Conservation (phyloP, 2,797 vertebrate genomes). For the Lithobates sylvaticus region DNA sequence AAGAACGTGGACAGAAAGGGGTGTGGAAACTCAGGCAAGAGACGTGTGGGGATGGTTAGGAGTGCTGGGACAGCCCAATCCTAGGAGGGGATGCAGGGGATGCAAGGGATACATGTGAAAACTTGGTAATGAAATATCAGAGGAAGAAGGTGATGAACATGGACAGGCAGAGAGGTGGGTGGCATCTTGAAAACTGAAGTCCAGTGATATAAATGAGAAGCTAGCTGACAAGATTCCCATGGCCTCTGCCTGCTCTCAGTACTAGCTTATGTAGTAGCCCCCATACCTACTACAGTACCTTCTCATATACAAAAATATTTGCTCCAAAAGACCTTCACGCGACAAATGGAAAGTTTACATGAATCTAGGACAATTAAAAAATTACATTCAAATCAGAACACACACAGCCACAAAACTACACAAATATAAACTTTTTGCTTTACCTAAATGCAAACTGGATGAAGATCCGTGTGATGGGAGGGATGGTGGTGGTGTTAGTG, state of each 20-base stretch:
- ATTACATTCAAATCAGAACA: constrained; percentile 51
- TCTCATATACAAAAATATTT: background rate
- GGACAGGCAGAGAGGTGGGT: too few species aligned
- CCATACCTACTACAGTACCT: background rate
- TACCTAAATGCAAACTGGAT: constrained; percentile 98
- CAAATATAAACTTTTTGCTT: constrained; percentile 74
- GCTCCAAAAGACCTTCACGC: constrained; percentile 69
- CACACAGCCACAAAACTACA: constrained; percentile 70
- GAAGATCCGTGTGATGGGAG: constrained; percentile 98
- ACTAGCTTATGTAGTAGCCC: background rate
- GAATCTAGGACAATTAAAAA: constrained; percentile 63
- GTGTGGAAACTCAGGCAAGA: too few species aligned
- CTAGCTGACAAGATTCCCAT: too few species aligned
- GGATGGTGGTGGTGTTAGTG: constrained; percentile 96
- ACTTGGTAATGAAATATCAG: too few species aligned
- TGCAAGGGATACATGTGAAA: too few species aligned
- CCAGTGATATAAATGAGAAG: too few species aligned
- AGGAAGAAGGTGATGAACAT: too few species aligned
- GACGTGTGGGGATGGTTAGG: too few species aligned
- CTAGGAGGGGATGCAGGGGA: too few species aligned
- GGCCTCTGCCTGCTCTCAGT: background rate
- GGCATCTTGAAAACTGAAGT: too few species aligned
- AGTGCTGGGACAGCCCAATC: too few species aligned
- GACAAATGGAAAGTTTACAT: constrained; percentile 80
- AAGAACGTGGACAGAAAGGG: too few species aligned